Evolutionary conservation across 2,797 vertebrate species (phyloP).

Genomic region (Buphagus erythrorhynchus): DNA sequence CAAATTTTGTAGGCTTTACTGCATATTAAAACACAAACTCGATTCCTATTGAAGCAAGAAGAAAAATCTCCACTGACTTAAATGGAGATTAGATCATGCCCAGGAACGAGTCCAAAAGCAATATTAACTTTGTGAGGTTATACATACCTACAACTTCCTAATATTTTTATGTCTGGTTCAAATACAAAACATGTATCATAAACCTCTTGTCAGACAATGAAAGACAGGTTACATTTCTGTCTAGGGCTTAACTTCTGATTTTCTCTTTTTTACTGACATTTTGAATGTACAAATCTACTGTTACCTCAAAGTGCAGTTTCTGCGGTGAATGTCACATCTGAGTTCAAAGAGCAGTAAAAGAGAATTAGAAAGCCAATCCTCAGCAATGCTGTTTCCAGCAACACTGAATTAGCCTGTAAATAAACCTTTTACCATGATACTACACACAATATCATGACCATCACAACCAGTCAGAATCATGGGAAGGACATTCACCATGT

Average conservation of each 20-base stretch:
- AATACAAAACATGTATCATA: neutral
- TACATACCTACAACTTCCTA: neutral
- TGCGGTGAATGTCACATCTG: neutral
- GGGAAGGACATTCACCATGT: neutral
- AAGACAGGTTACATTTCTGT: neutral
- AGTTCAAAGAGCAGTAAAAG: neutral
- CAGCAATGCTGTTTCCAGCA: neutral
- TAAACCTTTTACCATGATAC: neutral
- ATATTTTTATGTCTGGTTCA: neutral
- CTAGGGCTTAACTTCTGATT: neutral
- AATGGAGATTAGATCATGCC: slow-evolving; percentile 28
- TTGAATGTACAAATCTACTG: neutral
- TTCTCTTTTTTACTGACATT: neutral
- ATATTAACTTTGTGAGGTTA: slow-evolving; percentile 19
- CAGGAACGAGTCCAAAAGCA: slow-evolving; percentile 43
- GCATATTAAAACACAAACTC: neutral
- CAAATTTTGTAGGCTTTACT: slow-evolving; percentile 11
- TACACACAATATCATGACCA: neutral
- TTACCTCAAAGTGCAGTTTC: neutral
- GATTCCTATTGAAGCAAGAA: neutral
- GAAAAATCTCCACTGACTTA: slow-evolving; percentile 1
- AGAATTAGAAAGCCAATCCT: neutral
- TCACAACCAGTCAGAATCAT: neutral
- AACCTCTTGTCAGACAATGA: neutral
- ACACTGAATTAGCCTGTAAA: neutral